phyloP scores from a whole-genome alignment of 2,113 vertebrate species.

The Arvicanthis niloticus region DNA sequence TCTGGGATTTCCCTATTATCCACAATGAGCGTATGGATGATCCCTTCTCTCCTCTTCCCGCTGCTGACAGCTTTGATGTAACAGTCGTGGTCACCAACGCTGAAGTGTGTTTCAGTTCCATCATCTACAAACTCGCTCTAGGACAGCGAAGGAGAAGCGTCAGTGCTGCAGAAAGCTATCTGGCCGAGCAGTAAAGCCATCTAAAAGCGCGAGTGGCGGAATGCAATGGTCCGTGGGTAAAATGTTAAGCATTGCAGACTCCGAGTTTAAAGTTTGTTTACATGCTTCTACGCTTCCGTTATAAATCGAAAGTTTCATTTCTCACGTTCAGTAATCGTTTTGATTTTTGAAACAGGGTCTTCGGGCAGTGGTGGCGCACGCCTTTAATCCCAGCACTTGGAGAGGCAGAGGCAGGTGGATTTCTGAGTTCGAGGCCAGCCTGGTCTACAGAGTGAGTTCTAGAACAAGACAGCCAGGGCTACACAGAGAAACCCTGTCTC shows the following conservation, averaged over 20 bases:
- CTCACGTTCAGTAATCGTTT: background rate
- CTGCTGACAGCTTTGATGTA: conserved; percentile 98
- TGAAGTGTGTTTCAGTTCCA: conserved; percentile 98
- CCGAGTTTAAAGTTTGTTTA: background rate
- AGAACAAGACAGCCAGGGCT: too few relatives aligned
- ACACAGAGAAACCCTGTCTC: too few relatives aligned
- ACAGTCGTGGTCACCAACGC: conserved; percentile 93
- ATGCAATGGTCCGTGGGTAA: background rate
- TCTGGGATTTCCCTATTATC: conserved; percentile 94
- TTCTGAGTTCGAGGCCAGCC: too few relatives aligned
- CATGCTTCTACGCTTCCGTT: background rate
- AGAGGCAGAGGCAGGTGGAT: too few relatives aligned
- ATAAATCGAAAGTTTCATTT: background rate
- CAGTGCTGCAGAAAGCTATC: background rate
- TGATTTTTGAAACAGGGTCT: background rate
- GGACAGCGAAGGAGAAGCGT: conserved; percentile 25
- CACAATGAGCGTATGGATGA: conserved; percentile 96
- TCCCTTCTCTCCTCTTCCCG: conserved; percentile 95
- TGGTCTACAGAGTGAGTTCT: too few relatives aligned
- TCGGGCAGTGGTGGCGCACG: too few relatives aligned
- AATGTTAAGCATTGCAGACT: background rate
- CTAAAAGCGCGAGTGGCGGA: too few relatives aligned
- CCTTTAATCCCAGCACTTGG: too few relatives aligned
- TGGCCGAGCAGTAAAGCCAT: background rate
- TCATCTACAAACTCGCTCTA: conserved; percentile 99